Percentiles rank a stretch among this genome's conserved stretches.
These are phyloP conservation scores for Elachura formosa DNA, from an alignment of 2,113 vertebrate species.

Conservation along the genomic window DNA sequence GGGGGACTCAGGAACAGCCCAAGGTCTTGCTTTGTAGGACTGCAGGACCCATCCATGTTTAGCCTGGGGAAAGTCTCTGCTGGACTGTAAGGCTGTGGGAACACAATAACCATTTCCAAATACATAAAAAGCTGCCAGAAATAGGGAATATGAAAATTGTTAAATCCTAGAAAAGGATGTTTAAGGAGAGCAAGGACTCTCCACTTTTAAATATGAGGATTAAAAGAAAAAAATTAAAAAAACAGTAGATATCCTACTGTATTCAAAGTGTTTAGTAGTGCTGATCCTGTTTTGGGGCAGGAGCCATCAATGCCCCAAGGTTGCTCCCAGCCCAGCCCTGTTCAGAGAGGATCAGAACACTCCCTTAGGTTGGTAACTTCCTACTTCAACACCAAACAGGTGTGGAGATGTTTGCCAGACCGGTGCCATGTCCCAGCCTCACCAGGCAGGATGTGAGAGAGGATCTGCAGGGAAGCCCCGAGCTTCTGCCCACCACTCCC, in stretches of 20 bases:
- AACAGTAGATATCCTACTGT: background rate
- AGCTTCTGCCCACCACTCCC: background rate
- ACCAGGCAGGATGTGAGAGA: rapidly evolving
- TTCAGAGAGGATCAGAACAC: background rate
- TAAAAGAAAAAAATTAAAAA: background rate
- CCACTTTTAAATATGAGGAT: background rate
- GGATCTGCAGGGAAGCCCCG: background rate
- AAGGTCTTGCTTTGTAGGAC: background rate
- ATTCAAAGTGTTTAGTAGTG: background rate
- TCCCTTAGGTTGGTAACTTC: background rate
- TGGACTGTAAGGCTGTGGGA: background rate
- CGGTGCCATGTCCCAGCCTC: background rate
- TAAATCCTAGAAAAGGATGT: background rate
- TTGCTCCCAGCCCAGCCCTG: background rate
- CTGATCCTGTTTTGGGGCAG: background rate
- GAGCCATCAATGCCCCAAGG: too few species aligned
- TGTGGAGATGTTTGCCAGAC: background rate
- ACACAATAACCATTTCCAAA: background rate
- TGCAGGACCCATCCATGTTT: rapidly evolving
- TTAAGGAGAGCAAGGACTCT: background rate
- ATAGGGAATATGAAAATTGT: background rate
- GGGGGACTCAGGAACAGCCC: rapidly evolving
- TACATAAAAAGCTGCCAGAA: background rate
- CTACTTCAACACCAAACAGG: background rate
- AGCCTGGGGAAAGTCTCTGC: background rate